Base-by-base conservation (phyloP, 2,113 vertebrate genomes). In the Mesitornis unicolor region DNA sequence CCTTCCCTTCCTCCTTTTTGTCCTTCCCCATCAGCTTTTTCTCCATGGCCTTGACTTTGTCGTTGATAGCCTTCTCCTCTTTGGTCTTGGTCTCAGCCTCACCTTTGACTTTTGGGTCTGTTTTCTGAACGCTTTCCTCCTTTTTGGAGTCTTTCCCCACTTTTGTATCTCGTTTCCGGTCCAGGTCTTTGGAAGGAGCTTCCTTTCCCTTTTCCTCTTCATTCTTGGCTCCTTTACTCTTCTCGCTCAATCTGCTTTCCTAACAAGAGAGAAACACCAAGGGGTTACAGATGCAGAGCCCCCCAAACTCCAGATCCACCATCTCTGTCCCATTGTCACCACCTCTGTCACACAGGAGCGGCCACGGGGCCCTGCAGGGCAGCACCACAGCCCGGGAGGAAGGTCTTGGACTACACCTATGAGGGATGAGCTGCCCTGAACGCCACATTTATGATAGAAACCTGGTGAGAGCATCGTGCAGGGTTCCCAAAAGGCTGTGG, bases 31-130 rank as follows among this genome's bases (percentile, higher is more conserved):
- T 80, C 60, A 97, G 93, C 29, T 98, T 98, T 94, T 91, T 98
- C 65, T 98, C 98, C 93, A 98, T 97, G 71, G 97, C 92, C 63
- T 97, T 97, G 33, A 97, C 97, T 82, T 96, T 98, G 73, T 98
- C 80, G 0, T 98, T 96, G 80, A 96, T 57, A 20, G 87, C 47
- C 64, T 97, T 98, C 40, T 96, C 97, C 47, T 98, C 97, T 89
- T 85, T 97, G 82, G 78, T 56, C 87, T 95, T 97, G 75, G 91
- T 61, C 5, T 97, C 97, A 4, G 91, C 36, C 43, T 95, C 98
- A 12, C 92, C 96, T 74, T 96, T 97, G 53, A 71, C 87, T 67
- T 96, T 98, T 0, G 67, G 67, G 31, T 96, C 94, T 42, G 92
- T 85, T 89, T 97, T 98, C 75, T 91, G 97, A 42, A 59, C n/a